Evolutionary conservation across 2,888 invertebrate genomes (phyloP), one percentile per base, ranked within the genome.

Genomic region (Noctua fimbriata): DNA sequence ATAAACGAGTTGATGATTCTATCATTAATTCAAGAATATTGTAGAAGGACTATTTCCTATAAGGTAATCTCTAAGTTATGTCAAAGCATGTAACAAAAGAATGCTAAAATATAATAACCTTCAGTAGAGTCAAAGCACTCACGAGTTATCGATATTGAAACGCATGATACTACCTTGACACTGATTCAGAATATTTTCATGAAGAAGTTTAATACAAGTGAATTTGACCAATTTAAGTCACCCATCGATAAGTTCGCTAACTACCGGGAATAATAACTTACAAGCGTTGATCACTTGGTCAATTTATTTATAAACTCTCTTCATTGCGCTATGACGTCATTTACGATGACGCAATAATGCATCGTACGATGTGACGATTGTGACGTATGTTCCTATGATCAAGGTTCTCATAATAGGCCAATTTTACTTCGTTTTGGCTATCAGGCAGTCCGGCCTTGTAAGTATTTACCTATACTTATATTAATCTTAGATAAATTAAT

Each of bases 291-390:
- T 36, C 74, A 60, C 10, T 58, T 78, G 18, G 16, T 44, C 24
- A 47, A 72, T 78, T 28, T 47, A 47, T 79, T n/a, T 78, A 71
- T 32, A 67, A 32, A 18, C 44, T 36, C 21, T 63, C 14, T 78
- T 28, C 73, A 73, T 73, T 55, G 36, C 28, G 24, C 18, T 16
- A 47, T 79, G 80, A 79, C 74, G 67, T 69, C 67, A 79, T 52
- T 32, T 60, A 67, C 9, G 2, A 66, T 67, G 41, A 28, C 67
- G 52, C 67, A 74, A 74, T 80, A 47, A 44, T 79, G 41, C 24
- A 80, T 80, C 80, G 75, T 69, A 69, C 60, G 80, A 80, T 74
- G 47, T 67, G 44, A 16, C 16, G 67, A 32, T 41, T 21, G 36
- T 76, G 73, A 79, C 73, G 66, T 67, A 55, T 28, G 24, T 18